Evolutionary conservation across 1,140 invertebrate genomes (phyloP).

Genomic region (Marisa cornuarietis): DNA sequence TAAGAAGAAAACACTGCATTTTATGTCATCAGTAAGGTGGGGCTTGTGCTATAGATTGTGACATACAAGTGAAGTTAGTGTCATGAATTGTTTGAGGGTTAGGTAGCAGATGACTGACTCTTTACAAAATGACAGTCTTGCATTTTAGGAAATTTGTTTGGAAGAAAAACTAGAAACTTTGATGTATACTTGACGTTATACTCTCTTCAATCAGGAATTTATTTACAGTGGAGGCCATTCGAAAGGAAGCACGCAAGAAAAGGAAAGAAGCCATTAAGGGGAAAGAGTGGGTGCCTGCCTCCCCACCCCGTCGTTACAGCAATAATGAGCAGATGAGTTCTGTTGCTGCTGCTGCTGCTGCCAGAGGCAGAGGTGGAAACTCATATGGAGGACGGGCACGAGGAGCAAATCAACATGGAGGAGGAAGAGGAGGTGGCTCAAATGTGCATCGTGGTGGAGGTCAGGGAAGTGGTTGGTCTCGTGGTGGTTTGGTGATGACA

Average conservation of each 20-base stretch:
- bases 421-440: background rate
- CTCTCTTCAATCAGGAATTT: too few species aligned
- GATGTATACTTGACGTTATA: too few species aligned
- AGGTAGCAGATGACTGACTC: too few species aligned
- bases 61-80: too few species aligned
- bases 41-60: too few species aligned
- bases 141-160: too few species aligned
- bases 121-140: too few species aligned
- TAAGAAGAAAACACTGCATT: too few species aligned
- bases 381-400: background rate
- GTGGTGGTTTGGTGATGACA: constrained; percentile 8
- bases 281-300: constrained; percentile 8
- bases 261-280: constrained; percentile 4
- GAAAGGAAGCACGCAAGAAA: constrained; percentile 15
- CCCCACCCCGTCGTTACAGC: background rate
- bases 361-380: background rate
- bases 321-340: background rate
- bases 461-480: background rate
- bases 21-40: too few species aligned
- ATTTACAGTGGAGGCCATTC: background rate
- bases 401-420: background rate
- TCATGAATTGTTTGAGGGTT: too few species aligned
- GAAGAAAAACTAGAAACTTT: too few species aligned
- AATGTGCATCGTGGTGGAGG: background rate
- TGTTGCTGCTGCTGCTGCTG: background rate